Evolutionary conservation across 2,888 invertebrate genomes (phyloP), one percentile per base, ranked within the genome.

Genomic region (Heliconius charithonia): DNA sequence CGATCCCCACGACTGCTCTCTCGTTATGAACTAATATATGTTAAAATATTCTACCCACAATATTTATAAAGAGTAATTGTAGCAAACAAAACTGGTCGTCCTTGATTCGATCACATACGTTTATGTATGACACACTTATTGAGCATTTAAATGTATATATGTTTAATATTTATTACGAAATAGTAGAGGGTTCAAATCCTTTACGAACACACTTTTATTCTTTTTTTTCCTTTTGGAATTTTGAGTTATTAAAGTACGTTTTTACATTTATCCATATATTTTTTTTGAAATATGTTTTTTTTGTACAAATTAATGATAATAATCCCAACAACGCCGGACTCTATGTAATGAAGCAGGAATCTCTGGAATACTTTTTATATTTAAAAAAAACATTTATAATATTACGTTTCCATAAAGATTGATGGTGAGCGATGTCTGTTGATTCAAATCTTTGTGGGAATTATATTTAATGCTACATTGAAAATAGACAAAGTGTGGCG

Each of bases 121-220:
- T 63, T 16, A 63, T 29, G 25, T 63, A 27, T 63, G 63, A 63
- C 63, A 29, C 63, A 63, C 59, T 59, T n/a, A 59, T 59, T n/a
- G 10, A 59, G 9, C 56, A 22, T 56, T 56, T 56, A 22, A 22
- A 22, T n/a, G 22, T 59, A 10, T n/a, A n/a, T n/a, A 10, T 59
- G 3, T 51, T 19, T 51, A 19, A 51, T 51, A 51, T 51, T n/a
- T n/a, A 59, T 59, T 59, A 59, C n/a, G n/a, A 9, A 59, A n/a
- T n/a, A 10, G n/a, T 59, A n/a, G 10, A 0, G n/a, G n/a, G 9
- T 59, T 59, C 59, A 59, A 19, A n/a, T 59, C 59, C 19, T 51
- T 51, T 51, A 19, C 2, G 51, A 51, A 19, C 22, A 51, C 6
- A 51, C 6, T 51, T 51, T 22, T 16, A 22, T 56, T 9, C 7